Base-by-base conservation (phyloP, 2,113 vertebrate genomes). In the Heterochromis multidens region DNA sequence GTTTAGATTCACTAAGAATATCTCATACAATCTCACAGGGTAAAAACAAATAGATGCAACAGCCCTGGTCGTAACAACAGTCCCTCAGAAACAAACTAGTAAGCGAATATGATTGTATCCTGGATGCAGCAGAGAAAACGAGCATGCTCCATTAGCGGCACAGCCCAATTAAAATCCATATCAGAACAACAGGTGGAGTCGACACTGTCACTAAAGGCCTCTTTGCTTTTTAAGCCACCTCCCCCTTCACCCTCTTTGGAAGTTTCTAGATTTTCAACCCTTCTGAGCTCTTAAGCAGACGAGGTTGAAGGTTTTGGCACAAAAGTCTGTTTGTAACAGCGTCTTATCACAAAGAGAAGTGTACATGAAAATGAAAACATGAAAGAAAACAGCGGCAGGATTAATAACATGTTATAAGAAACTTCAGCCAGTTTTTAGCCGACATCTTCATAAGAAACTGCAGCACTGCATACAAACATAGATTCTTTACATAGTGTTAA, bases 401-500 rank as follows among this genome's bases (percentile, higher is more conserved):
- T 84, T 85, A 89, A 83, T 83, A 88, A 86, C 11, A 58, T 21
- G 49, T 72, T 37, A 13, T 21, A 60, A 58, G 46, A 77, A 29
- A 76, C 12, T 56, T 2, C 1, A 82, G 63, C 56, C 59, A 56
- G 21, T 16, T 49, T 62, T 54, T n/a, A 83, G 33, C 3, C 1
- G 40, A 59, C 43, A 59, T 80, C 62, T 57, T 79, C 27, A 79
- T 19, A 76, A 33, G 54, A 35, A 83, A 65, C 21, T 54, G 52
- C 21, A 35, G 17, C 19, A 56, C 37, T 80, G 62, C 63, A 29
- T 84, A 86, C 74, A 90, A 81, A 87, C 58, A 70, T 77, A 82
- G 80, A 86, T 56, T 81, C n/a, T 83, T 90, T 62, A 87, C 65
- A 87, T 85, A 86, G 54, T 77, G 67, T 87, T 90, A 89, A 87